Percentiles rank a stretch among this genome's conserved stretches.
These are phyloP conservation scores for Tretioscincus oriximinensis DNA, from an alignment of 2,113 vertebrate genomes.

Conservation along the genomic window DNA sequence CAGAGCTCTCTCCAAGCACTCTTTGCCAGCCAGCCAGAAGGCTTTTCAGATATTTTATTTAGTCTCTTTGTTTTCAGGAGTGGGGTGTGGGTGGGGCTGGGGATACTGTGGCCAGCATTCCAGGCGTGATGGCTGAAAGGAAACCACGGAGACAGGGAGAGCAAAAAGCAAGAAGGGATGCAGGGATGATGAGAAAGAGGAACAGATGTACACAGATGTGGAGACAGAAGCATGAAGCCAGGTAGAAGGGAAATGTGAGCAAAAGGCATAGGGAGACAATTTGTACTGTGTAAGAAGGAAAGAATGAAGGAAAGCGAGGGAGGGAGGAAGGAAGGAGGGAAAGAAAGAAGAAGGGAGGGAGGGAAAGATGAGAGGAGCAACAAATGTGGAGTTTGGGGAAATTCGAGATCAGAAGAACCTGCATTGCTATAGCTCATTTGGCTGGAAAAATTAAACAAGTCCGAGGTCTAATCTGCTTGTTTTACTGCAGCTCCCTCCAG, in stretches of 20 bases:
- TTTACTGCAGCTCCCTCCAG: slow-evolving; percentile 53
- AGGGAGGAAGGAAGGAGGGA: background rate
- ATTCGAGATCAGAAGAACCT: too few species aligned
- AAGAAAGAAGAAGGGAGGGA: background rate
- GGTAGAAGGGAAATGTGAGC: background rate
- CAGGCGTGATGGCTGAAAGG: slow-evolving; percentile 55
- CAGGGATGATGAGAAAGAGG: slow-evolving; percentile 16
- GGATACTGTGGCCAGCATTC: slow-evolving; percentile 55
- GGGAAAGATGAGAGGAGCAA: background rate
- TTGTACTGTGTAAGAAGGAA: background rate
- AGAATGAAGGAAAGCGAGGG: background rate
- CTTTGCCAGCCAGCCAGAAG: slow-evolving; percentile 2
- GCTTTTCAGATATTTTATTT: slow-evolving; percentile 54
- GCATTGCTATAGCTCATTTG: too few species aligned
- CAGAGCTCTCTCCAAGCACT: slow-evolving; percentile 20
- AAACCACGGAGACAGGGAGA: slow-evolving; percentile 48
- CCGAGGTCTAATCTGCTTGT: too few species aligned
- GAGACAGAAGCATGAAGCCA: background rate
- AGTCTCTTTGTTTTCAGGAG: slow-evolving; percentile 53
- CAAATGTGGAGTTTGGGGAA: background rate
- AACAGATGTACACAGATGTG: fast-evolving
- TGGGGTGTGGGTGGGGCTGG: background rate
- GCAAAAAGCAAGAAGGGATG: background rate
- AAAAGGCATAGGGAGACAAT: background rate
- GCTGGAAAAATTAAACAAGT: too few species aligned